Evolutionary conservation across 1,140 invertebrate genomes (phyloP).

Genomic region (Aporrectodea caliginosa): DNA sequence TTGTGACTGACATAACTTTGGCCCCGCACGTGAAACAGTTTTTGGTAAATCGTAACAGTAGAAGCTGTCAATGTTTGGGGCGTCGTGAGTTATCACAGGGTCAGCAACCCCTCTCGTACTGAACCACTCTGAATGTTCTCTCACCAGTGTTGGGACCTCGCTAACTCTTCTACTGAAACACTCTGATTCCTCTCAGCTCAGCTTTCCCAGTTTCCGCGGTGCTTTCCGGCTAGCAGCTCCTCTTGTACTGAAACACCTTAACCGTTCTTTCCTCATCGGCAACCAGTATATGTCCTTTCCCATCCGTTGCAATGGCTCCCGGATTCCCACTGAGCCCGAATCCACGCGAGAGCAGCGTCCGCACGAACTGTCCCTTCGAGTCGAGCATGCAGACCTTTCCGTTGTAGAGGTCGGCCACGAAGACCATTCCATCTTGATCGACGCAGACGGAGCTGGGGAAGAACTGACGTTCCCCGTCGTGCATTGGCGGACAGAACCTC

Average conservation of each 20-base stretch:
- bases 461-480: constrained; percentile 7
- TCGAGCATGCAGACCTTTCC: constrained; percentile 14
- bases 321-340: constrained; percentile 1
- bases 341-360: constrained; percentile 7
- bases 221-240: too few species aligned
- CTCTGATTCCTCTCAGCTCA: too few species aligned
- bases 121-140: constrained; percentile 12
- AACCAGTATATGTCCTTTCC: constrained; percentile 6
- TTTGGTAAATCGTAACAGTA: too few species aligned
- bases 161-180: too few species aligned
- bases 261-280: constrained; percentile 18
- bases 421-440: constrained; percentile 6
- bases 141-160: too few species aligned
- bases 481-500: constrained; percentile 1
- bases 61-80: too few species aligned
- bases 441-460: constrained; percentile 14
- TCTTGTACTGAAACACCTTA: constrained; percentile 15
- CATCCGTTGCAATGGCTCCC: constrained; percentile 9
- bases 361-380: constrained; percentile 1
- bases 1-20: too few species aligned
- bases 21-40: too few species aligned
- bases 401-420: constrained; percentile 20
- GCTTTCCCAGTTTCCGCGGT: too few species aligned
- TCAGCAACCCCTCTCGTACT: constrained; percentile 3
- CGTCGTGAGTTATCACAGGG: too few species aligned